A percentile compares a stretch with the other conserved stretches of the same genome.
Evolutionary conservation across 2,888 invertebrate genomes (phyloP).

Genomic region (Rotaria macrura): DNA sequence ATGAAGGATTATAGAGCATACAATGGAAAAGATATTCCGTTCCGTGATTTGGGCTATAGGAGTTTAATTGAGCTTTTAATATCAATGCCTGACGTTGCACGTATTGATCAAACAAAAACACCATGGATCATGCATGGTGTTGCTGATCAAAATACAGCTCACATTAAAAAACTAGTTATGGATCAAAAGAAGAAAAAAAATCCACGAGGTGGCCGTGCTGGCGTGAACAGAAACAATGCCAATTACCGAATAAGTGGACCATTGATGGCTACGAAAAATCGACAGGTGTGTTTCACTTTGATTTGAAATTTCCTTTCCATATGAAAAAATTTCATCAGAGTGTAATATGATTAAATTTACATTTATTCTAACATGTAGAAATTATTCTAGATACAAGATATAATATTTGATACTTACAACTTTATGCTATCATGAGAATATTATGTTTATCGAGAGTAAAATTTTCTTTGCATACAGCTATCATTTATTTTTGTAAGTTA

Average conservation of each 20-base stretch:
- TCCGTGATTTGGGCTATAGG: background rate
- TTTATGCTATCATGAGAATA: no score
- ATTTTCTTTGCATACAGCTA: no score
- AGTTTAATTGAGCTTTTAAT: background rate
- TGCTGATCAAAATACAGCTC: background rate
- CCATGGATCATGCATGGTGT: background rate
- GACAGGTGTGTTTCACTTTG: background rate
- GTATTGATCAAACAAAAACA: background rate
- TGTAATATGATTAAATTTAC: no score
- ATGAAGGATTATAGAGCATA: background rate
- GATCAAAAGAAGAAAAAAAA: background rate
- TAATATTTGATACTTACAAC: no score
- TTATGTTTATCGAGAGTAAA: no score
- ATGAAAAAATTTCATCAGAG: no score
- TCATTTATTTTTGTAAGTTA: no score
- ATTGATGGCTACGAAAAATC: background rate
- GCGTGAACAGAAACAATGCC: background rate
- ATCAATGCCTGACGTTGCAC: slow-evolving; percentile 14
- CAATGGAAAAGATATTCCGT: background rate
- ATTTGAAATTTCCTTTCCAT: no score
- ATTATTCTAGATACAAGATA: no score
- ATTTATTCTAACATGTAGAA: no score
- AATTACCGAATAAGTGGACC: background rate
- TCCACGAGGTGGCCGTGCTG: background rate
- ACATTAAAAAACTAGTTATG: background rate